Evolutionary conservation across 2,113 vertebrate species (phyloP), one percentile per base, ranked within the genome.

Genomic region (Cebus imitator): DNA sequence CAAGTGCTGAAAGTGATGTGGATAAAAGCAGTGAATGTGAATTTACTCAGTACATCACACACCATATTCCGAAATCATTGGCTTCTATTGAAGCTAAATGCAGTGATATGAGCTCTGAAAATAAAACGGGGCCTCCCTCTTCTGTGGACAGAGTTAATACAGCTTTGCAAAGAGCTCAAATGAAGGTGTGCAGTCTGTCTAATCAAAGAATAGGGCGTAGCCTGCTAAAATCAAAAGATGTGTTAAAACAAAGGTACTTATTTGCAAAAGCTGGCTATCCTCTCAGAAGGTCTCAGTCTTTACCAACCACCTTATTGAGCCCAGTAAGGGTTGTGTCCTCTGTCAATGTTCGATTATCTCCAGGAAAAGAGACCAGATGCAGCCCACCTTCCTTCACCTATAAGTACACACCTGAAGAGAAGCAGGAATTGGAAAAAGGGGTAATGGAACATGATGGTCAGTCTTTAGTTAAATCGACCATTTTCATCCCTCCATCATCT

Each of bases 281-380:
- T 27, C 96, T 99, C 6, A 98, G 99, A 96, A 99, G 99, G 57
- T 99, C 99, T 91, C 99, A 99, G 84, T 99, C 99, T n/a, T 98
- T 99, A 79, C 99, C 99, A 11, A 98, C 98, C 76, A 98, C 99
- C 0, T 92, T 99, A 52, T 91, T 99, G 68, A 99, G 96, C 75
- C 99, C 99, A 2, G 98, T 99, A 17, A 99, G 98, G 87, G 99
- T 99, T 1, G 99, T 99, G 79, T 99, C 99, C 52, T 99, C 99
- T 8, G 98, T 99, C 91, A 99, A 99, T 37, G 99, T 99, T 80
- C 99, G 99, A 80, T 97, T 99, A 25, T 98, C 99, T 68, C 98
- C 99, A 17, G 99, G 98, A 23, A 99, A 99, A 55, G 98, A 99
- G 86, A 98, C 98, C 0, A 97, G 98, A 40, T 99, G 99, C 94